Base-by-base conservation (phyloP, 2,888 invertebrate species). In the Brachyopa scutellaris region DNA sequence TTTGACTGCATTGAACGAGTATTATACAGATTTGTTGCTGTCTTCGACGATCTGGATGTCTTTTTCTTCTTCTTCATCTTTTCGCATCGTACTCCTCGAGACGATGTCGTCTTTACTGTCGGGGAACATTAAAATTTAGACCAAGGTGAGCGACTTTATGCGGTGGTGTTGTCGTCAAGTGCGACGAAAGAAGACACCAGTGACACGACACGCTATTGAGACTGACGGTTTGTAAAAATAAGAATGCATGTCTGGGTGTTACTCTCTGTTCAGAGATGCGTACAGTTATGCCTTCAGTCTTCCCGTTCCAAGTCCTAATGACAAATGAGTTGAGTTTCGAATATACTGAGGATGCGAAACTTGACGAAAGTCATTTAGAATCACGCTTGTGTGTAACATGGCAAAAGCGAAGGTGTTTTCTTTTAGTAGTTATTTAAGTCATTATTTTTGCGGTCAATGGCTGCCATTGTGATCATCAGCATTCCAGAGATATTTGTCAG, bases 141-240 rank as follows among this genome's bases (percentile, higher is more conserved):
- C 79, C 79, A 79, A 79, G 79, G 79, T 79, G 73, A 79, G 61
- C 79, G 53, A 79, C 61, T 73, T 79, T 55, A 26, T 45, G n/a
- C n/a, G 36, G 23, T 69, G 47, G 15, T 59, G 72, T 72, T 77
- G 57, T 57, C 55, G 47, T 70, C 70, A 64, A 70, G 64, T 59
- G 66, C 59, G 59, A 59, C 59, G 40, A 62, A 73, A 55, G 49
- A 62, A 70, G 67, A 73, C 53, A 73, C 66, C 59, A 59, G 49
- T 19, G 26, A 33, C 23, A 40, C 38, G 53, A 73, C 73, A 62
- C 62, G 36, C 62, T 42, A 72, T 55, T 53, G 53, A 26, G 61
- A 36, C n/a, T n/a, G 42, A 33, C 45, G 47, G 8, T 36, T 26
- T 26, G 51, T 19, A 36, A 26, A 33, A 13, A 15, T n/a, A 5